These are phyloP conservation scores for Melitaea athalia DNA, from an alignment of 2,888 invertebrate genomes.

Conservation along the genomic window DNA sequence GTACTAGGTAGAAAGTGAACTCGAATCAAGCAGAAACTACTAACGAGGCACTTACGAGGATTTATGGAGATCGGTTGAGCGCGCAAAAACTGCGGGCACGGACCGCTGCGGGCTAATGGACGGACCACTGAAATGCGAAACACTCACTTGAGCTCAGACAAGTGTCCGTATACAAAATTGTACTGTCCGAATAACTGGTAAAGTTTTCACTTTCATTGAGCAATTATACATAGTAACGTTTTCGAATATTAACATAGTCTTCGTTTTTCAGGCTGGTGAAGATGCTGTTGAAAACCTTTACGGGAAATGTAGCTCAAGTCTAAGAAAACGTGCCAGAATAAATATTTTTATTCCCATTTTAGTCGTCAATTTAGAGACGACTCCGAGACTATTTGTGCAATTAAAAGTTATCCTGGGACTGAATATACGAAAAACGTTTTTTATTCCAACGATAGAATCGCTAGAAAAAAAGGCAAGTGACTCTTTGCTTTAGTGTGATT, in stretches of 20 bases:
- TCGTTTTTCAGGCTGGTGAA: too few species aligned
- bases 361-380: slow-evolving; percentile 17
- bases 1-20: slow-evolving; percentile 51
- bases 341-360: slow-evolving; percentile 24
- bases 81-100: slow-evolving; percentile 52
- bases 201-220: not conserved
- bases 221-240: too few species aligned
- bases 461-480: too few species aligned
- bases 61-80: slow-evolving; percentile 67
- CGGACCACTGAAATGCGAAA: slow-evolving; percentile 29
- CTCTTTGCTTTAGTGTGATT: too few species aligned
- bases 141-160: slow-evolving; percentile 8
- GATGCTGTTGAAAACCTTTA: too few species aligned
- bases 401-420: slow-evolving; percentile 32
- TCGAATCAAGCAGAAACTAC: slow-evolving; percentile 65
- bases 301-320: not conserved
- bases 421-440: slow-evolving; percentile 25
- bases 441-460: too few species aligned
- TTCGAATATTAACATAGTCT: too few species aligned
- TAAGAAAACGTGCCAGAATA: slow-evolving; percentile 10
- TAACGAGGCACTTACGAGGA: slow-evolving; percentile 73
- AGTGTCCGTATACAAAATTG: too few species aligned
- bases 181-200: not conserved
- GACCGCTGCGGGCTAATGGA: slow-evolving; percentile 27
- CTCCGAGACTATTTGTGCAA: slow-evolving; percentile 31